phyloP scores from a whole-genome alignment of 2,888 invertebrate species.

The Hanleya hanleyi region DNA sequence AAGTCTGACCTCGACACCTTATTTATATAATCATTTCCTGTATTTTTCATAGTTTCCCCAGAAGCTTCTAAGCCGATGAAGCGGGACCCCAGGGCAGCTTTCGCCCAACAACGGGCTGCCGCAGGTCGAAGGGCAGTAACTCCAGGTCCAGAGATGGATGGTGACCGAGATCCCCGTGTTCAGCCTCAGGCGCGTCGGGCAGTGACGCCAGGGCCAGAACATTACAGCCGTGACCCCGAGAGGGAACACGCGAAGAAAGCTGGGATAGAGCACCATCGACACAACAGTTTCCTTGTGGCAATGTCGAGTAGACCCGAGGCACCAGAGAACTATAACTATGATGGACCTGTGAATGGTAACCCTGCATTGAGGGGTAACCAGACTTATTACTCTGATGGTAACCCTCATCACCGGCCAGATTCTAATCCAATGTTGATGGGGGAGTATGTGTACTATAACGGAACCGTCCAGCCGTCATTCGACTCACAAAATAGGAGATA shows the following conservation, averaged over 20 bases:
- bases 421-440: constrained; percentile 2
- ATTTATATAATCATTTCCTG: not conserved
- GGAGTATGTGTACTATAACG: constrained; percentile 14
- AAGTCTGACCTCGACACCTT: too few relatives aligned
- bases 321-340: constrained; percentile 6
- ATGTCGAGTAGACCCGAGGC: constrained; percentile 48
- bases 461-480: constrained; percentile 6
- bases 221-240: constrained; percentile 14
- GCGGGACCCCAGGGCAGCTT: not conserved
- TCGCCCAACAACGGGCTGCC: constrained; percentile 7
- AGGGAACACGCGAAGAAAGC: constrained; percentile 15
- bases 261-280: constrained; percentile 54
- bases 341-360: not conserved
- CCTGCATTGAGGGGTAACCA: not conserved
- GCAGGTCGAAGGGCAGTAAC: constrained; percentile 82
- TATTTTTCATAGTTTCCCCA: not conserved
- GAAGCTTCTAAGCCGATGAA: not conserved
- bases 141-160: constrained; percentile 78
- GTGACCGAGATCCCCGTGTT: constrained; percentile 66
- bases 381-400: not conserved
- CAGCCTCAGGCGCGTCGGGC: constrained; percentile 78
- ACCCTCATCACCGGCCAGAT: not conserved
- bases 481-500: not conserved
- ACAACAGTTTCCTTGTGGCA: constrained; percentile 68
- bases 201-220: constrained; percentile 88